Percentiles rank a stretch among this genome's conserved stretches.
Conservation (phyloP, 2,888 invertebrate species). For the Troides helena region DNA sequence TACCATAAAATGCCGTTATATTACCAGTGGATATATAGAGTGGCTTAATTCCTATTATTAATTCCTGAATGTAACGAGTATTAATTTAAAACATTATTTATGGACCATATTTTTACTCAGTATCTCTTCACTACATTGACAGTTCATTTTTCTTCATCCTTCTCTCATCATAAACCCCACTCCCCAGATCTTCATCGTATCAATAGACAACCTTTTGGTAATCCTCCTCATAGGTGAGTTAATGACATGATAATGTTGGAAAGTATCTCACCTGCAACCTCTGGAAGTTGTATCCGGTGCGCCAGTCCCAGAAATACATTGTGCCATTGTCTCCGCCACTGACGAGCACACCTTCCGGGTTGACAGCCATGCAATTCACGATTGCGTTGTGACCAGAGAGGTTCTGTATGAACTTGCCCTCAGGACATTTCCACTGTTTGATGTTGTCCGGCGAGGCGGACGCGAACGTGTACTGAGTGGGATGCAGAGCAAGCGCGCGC, state of each 20-base stretch:
- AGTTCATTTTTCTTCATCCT: too few species aligned
- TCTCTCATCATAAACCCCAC: too few species aligned
- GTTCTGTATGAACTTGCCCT: constrained; percentile 99
- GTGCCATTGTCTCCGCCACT: constrained; percentile 99
- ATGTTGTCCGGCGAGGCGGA: constrained; percentile 99
- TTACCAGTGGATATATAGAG: too few species aligned
- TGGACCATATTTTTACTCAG: too few species aligned
- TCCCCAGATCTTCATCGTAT: too few species aligned
- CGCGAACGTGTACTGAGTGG: constrained; percentile 94
- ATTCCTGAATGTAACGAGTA: too few species aligned
- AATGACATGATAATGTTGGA: neutral
- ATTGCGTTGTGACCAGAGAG: constrained; percentile 98
- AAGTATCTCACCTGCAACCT: constrained; percentile 82
- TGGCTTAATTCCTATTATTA: too few species aligned
- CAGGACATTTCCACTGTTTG: constrained; percentile 99
- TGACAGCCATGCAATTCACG: constrained; percentile 97
- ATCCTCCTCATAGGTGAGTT: too few species aligned
- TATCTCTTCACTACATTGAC: too few species aligned
- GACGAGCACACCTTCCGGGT: constrained; percentile 96
- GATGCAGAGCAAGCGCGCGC: constrained; percentile 88
- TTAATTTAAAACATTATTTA: too few species aligned
- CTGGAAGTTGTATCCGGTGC: constrained; percentile 99
- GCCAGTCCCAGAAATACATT: constrained; percentile 99
- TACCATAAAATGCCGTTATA: too few species aligned
- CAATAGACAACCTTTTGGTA: too few species aligned